Conservation (phyloP, 2,888 invertebrate species). For the Amblyteles armatorius region DNA sequence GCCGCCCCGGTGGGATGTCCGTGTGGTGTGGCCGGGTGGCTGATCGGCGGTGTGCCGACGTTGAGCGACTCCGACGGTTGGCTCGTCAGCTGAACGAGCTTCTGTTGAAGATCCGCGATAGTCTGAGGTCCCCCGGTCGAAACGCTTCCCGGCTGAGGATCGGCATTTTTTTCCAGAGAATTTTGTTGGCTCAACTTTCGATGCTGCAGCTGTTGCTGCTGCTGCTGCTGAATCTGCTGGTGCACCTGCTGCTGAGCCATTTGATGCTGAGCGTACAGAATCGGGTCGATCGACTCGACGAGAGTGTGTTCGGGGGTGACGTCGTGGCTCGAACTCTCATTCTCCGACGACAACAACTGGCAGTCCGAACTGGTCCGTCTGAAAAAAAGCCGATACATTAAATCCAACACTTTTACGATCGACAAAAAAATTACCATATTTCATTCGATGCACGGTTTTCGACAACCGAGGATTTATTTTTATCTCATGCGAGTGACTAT, state of each 20-base stretch:
- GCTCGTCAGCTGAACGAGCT: conserved; percentile 86
- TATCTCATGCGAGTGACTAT: too few species aligned
- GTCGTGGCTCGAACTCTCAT: conserved; percentile 82
- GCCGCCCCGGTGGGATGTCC: conserved; percentile 85
- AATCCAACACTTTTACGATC: neutral
- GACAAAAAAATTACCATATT: too few species aligned
- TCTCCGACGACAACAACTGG: conserved; percentile 79
- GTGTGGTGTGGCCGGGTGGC: conserved; percentile 88
- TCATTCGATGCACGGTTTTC: too few species aligned
- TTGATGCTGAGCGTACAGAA: conserved; percentile 75
- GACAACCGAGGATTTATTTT: too few species aligned
- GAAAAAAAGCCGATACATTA: neutral
- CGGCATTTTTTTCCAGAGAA: conserved; percentile 80
- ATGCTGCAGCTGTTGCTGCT: conserved; percentile 78
- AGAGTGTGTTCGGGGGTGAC: conserved; percentile 82
- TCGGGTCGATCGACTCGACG: conserved; percentile 77
- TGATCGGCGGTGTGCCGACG: conserved; percentile 85
- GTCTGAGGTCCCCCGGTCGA: conserved; percentile 83
- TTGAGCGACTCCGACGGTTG: conserved; percentile 84
- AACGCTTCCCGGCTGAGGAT: conserved; percentile 59
- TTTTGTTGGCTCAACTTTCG: conserved; percentile 82
- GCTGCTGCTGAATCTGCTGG: conserved; percentile 66
- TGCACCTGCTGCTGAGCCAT: conserved; percentile 72
- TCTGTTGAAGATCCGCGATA: conserved; percentile 87
- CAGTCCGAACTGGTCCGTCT: conserved; percentile 81